These are phyloP conservation scores for Drosophila auraria DNA, from an alignment of 1,140 invertebrate genomes.

Conservation along the genomic window DNA sequence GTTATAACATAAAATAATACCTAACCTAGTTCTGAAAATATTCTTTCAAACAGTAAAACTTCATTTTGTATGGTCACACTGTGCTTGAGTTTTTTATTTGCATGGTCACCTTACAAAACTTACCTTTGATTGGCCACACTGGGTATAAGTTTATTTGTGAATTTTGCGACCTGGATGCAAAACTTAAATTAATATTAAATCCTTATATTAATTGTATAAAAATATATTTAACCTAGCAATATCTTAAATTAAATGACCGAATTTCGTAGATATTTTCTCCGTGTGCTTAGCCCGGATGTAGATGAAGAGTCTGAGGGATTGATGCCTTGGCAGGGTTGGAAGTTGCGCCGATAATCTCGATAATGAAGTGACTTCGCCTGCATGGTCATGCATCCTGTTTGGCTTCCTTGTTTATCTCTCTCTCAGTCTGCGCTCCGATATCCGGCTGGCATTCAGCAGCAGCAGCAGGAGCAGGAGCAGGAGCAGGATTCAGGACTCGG, in stretches of 20 bases:
- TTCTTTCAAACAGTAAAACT: background rate
- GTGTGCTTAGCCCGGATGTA: conserved; percentile 23
- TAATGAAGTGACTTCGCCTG: conserved; percentile 82
- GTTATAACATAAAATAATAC: no score
- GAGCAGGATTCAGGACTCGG: conserved; percentile 17
- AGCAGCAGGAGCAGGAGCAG: conserved; percentile 10
- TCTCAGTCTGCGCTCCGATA: conserved; percentile 68
- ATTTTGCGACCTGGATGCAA: no score
- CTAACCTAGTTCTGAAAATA: background rate
- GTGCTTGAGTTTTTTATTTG: background rate
- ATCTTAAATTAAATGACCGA: no score
- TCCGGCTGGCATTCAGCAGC: conserved; percentile 62
- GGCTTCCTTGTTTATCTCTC: conserved; percentile 53
- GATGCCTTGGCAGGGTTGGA: conserved; percentile 65
- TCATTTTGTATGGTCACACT: background rate
- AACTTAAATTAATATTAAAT: background rate
- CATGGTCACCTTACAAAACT: background rate
- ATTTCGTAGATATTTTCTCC: background rate
- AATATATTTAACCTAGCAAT: no score
- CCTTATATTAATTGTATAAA: background rate
- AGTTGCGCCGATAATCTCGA: conserved; percentile 83
- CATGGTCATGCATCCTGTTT: conserved; percentile 76
- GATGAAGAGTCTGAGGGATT: conserved; percentile 48
- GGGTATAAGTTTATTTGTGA: no score
- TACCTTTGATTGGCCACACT: background rate